phyloP scores from a whole-genome alignment of 1,140 invertebrate genomes.

The Drosophila orosa region DNA sequence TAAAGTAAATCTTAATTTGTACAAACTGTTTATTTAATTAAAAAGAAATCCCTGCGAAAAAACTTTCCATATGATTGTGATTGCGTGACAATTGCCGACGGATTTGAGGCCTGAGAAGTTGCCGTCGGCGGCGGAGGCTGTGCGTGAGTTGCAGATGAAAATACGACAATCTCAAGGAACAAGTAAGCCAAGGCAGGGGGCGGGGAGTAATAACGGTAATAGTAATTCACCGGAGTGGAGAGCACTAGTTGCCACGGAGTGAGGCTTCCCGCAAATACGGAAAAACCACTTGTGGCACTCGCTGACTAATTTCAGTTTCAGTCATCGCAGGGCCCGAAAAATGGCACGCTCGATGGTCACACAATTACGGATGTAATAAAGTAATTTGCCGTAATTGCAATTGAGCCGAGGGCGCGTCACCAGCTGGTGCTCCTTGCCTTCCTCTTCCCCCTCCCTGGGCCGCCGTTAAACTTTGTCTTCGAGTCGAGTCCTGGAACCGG shows the following conservation, averaged over 20 bases:
- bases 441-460: background rate
- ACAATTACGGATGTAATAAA: slow-evolving; percentile 84
- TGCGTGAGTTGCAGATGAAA: slow-evolving; percentile 34
- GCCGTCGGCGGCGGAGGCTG: slow-evolving; percentile 35
- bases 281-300: slow-evolving; percentile 80
- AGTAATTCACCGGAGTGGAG: slow-evolving; percentile 10
- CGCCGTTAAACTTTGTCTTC: slow-evolving; percentile 49
- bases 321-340: slow-evolving; percentile 55
- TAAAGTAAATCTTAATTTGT: too few species aligned
- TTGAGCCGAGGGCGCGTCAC: slow-evolving; percentile 67
- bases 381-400: slow-evolving; percentile 84
- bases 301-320: slow-evolving; percentile 56
- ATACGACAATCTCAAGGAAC: slow-evolving; percentile 7
- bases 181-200: background rate
- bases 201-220: slow-evolving; percentile 2
- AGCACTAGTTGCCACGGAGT: background rate
- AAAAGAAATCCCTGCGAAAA: too few species aligned
- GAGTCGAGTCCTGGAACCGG: slow-evolving; percentile 3
- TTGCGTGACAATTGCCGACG: slow-evolving; percentile 52
- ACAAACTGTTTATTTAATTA: slow-evolving; percentile 1
- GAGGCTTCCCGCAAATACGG: slow-evolving; percentile 4
- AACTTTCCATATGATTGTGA: background rate
- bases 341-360: slow-evolving; percentile 83
- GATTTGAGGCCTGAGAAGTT: slow-evolving; percentile 19
- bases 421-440: slow-evolving; percentile 30